Evolutionary conservation across 2,888 invertebrate genomes (phyloP).

Genomic region (Rhimphoctona megacephalus): DNA sequence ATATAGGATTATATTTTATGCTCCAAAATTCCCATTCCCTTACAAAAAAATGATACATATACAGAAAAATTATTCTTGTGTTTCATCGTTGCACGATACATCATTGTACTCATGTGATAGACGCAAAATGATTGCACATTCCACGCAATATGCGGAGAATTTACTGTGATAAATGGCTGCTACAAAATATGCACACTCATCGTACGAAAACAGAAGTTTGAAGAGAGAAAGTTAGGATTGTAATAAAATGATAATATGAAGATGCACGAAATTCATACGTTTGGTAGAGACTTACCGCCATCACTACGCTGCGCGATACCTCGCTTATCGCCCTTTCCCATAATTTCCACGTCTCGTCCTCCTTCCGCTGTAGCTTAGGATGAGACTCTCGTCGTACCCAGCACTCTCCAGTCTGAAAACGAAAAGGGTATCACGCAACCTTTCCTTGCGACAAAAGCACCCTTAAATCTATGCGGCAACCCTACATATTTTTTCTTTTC

Average conservation of each 20-base stretch:
- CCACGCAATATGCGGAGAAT: not conserved
- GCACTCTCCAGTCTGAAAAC: slow-evolving; percentile 59
- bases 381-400: slow-evolving; percentile 73
- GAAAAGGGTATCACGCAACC: slow-evolving; percentile 16
- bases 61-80: not conserved
- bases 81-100: not conserved
- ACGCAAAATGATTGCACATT: not conserved
- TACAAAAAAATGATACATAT: not conserved
- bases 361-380: slow-evolving; percentile 70
- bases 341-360: slow-evolving; percentile 79
- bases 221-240: slow-evolving; percentile 3
- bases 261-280: slow-evolving; percentile 39
- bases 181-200: not conserved
- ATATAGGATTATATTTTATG: not conserved
- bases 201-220: not conserved
- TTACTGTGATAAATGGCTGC: not conserved
- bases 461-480: slow-evolving; percentile 17
- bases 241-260: slow-evolving; percentile 31
- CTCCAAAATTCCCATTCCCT: not conserved
- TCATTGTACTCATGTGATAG: not conserved
- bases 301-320: slow-evolving; percentile 85
- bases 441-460: not conserved
- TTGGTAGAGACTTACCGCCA: slow-evolving; percentile 76
- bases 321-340: slow-evolving; percentile 86
- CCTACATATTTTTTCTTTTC: not conserved